These are phyloP conservation scores for Kryptolebias marmoratus DNA, from an alignment of 2,113 vertebrate genomes.

Conservation along the genomic window DNA sequence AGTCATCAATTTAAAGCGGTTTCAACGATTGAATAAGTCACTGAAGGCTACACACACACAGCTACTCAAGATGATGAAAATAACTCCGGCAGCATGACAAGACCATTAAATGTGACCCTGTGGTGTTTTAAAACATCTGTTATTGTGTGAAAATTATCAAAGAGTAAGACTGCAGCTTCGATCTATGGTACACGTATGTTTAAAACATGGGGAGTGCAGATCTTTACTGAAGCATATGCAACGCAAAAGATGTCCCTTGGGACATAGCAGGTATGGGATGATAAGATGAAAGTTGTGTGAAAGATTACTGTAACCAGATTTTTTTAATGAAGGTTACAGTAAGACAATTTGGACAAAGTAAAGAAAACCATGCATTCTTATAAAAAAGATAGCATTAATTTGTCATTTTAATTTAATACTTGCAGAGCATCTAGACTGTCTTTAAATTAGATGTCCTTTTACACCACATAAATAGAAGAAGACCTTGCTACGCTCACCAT, in stretches of 20 bases:
- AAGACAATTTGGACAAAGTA: background rate
- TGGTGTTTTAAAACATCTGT: conserved; percentile 55
- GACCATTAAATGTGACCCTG: conserved; percentile 55
- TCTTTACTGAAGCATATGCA: conserved; percentile 12
- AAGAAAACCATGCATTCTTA: background rate
- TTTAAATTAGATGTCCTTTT: no score
- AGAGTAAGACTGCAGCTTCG: conserved; percentile 9
- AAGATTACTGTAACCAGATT: background rate
- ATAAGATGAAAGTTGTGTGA: background rate
- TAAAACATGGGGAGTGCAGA: background rate
- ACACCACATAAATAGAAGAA: no score
- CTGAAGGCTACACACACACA: conserved; percentile 52
- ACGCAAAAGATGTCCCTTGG: background rate
- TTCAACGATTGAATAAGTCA: conserved; percentile 68
- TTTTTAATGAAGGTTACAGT: background rate
- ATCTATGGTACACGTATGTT: conserved; percentile 18
- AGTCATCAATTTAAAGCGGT: conserved; percentile 74
- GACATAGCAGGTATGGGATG: background rate
- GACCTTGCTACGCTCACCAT: no score
- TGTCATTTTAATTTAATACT: no score
- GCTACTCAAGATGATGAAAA: conserved; percentile 73
- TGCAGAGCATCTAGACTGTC: no score
- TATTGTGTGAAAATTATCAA: conserved; percentile 33
- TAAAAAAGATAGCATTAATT: background rate
- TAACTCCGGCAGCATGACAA: conserved; percentile 45